These are phyloP conservation scores for Cossypha niveicapilla DNA, from an alignment of 2,797 vertebrate species.

Conservation along the genomic window DNA sequence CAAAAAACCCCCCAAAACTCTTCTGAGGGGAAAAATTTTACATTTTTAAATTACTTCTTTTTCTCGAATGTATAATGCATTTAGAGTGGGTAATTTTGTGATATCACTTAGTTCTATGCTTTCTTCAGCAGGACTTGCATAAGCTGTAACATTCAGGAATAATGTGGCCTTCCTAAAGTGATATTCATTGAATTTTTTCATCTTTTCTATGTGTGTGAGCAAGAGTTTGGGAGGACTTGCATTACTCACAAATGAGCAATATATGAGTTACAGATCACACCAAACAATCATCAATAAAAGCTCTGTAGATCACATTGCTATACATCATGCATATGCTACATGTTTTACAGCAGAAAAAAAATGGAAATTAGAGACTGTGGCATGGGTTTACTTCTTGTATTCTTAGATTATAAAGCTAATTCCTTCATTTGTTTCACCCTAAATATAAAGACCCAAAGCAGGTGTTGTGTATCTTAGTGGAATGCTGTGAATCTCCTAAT, in stretches of 20 bases:
- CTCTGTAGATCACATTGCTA: not conserved
- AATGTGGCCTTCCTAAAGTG: conserved; percentile 4
- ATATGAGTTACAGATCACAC: conserved; percentile 38
- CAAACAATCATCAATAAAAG: conserved; percentile 35
- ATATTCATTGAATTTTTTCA: not conserved
- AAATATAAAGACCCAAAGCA: not conserved
- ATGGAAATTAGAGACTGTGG: not conserved
- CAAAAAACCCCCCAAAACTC: not conserved
- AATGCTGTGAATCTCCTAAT: not conserved
- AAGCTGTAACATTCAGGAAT: conserved; percentile 37
- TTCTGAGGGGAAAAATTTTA: not conserved
- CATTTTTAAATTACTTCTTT: not conserved
- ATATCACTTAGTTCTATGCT: not conserved
- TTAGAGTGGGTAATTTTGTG: not conserved
- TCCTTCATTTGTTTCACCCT: not conserved
- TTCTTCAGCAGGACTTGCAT: conserved; percentile 1
- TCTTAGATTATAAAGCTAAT: not conserved
- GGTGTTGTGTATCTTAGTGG: not conserved
- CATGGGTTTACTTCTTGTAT: not conserved
- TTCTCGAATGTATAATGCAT: not conserved
- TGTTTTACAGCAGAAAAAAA: not conserved
- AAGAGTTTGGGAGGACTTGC: conserved; percentile 20
- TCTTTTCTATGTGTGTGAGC: not conserved
- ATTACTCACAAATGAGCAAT: conserved; percentile 54
- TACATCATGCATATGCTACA: conserved; percentile 24